phyloP scores from a whole-genome alignment of 2,888 invertebrate species.

The Amphipoea oculea region DNA sequence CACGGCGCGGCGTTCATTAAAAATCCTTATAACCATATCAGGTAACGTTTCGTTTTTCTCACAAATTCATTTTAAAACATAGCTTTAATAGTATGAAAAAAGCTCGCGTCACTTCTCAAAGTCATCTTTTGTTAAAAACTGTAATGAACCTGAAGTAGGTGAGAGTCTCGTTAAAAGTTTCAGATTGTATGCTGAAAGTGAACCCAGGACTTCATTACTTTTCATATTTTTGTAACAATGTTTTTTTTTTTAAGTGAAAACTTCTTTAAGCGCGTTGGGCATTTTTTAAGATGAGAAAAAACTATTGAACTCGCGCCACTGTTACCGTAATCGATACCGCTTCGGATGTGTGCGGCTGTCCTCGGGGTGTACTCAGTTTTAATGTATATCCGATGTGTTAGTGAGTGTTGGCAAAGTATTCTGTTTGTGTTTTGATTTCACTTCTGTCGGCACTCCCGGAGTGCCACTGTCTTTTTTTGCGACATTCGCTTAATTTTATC shows the following conservation, averaged over 20 bases:
- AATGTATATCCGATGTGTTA: no score
- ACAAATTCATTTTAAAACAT: neutral
- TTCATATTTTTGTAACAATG: neutral
- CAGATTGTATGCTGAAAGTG: constrained; percentile 47
- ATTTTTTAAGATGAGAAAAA: no score
- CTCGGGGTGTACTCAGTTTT: no score
- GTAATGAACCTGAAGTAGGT: constrained; percentile 51
- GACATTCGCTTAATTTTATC: no score
- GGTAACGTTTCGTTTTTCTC: constrained; percentile 5
- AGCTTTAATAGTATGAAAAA: constrained; percentile 14
- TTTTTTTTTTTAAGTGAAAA: neutral
- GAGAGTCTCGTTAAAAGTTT: constrained; percentile 60
- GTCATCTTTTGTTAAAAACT: constrained; percentile 54
- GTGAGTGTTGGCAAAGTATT: no score
- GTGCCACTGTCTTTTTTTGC: neutral
- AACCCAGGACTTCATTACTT: constrained; percentile 5
- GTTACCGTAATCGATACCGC: no score
- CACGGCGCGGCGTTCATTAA: constrained; percentile 14
- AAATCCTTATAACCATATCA: constrained; percentile 13
- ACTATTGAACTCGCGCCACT: no score
- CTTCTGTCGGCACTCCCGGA: no score
- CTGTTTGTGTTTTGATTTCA: no score
- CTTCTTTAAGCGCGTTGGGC: no score
- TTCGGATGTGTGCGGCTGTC: no score
- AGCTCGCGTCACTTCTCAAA: constrained; percentile 36